Percentiles rank a stretch among this genome's conserved stretches.
Evolutionary conservation across 2,888 invertebrate species (phyloP).

Genomic region (Yponomeuta cagnagella): DNA sequence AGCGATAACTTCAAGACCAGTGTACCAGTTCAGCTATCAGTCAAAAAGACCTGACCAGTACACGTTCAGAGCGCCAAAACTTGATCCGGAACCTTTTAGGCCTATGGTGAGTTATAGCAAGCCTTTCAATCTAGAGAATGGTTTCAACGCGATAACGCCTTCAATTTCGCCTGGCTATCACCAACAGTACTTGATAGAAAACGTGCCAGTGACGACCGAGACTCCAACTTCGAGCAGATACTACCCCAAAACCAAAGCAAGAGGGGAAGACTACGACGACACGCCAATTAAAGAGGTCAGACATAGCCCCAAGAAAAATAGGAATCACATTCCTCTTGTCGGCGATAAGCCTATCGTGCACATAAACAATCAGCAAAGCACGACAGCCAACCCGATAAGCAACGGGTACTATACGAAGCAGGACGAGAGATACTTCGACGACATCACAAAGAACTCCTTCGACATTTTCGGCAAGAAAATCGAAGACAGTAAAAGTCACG

Average conservation of each 20-base stretch:
- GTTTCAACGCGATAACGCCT: constrained; percentile 61
- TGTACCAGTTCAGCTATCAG: constrained; percentile 85
- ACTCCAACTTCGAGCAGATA: constrained; percentile 68
- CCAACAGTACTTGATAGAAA: constrained; percentile 65
- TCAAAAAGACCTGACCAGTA: constrained; percentile 69
- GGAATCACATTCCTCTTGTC: constrained; percentile 52
- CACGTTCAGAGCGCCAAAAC: constrained; percentile 66
- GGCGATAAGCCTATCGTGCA: constrained; percentile 53
- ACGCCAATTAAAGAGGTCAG: constrained; percentile 42
- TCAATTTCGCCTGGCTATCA: constrained; percentile 54
- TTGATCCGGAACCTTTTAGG: constrained; percentile 78
- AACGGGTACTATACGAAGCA: constrained; percentile 82
- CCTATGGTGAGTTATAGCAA: constrained; percentile 78
- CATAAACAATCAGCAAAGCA: constrained; percentile 44
- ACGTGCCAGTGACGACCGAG: constrained; percentile 67
- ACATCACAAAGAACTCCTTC: constrained; percentile 84
- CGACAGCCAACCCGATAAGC: constrained; percentile 74
- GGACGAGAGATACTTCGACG: constrained; percentile 79
- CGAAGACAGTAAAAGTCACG: constrained; percentile 58
- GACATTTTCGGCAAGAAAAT: constrained; percentile 84
- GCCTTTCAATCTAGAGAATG: constrained; percentile 62
- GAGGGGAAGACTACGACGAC: constrained; percentile 66
- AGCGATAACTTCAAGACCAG: constrained; percentile 73
- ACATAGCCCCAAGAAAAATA: constrained; percentile 38
- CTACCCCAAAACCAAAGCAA: constrained; percentile 65